Evolutionary conservation across 2,113 vertebrate species (phyloP).

Genomic region (Jaculus jaculus): DNA sequence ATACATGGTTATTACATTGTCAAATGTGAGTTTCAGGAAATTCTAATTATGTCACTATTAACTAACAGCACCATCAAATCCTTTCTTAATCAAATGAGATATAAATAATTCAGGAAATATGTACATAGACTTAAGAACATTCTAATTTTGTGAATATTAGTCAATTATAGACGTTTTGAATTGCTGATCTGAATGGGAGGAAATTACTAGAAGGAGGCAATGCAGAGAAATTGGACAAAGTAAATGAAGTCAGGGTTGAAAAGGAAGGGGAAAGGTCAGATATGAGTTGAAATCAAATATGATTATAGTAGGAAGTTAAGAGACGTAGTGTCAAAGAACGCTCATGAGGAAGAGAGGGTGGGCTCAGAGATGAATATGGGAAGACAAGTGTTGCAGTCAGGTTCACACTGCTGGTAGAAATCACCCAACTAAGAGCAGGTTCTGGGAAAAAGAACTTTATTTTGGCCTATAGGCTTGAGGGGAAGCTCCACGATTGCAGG

Average conservation of each 20-base stretch:
- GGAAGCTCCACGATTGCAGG: too few species aligned
- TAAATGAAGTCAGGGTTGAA: not conserved
- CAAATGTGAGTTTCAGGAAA: not conserved
- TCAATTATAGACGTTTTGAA: not conserved
- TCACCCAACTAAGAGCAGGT: too few species aligned
- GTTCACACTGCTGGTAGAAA: too few species aligned
- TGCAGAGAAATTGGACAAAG: rapidly evolving
- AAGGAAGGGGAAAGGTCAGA: not conserved
- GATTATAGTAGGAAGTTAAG: not conserved
- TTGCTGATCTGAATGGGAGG: not conserved
- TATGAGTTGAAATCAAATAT: not conserved
- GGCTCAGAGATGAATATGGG: not conserved
- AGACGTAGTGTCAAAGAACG: not conserved
- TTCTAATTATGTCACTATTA: not conserved
- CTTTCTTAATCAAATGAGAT: not conserved
- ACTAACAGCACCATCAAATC: not conserved
- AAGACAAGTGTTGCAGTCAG: too few species aligned
- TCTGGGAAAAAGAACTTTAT: too few species aligned
- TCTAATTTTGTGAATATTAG: not conserved
- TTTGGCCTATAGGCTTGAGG: too few species aligned
- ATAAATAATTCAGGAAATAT: not conserved
- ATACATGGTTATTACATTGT: not conserved
- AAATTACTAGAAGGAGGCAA: not conserved
- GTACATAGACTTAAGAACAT: not conserved
- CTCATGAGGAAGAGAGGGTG: not conserved